Conservation (phyloP, 2,797 vertebrate genomes). For the Poeciliopsis paucimaculata region DNA sequence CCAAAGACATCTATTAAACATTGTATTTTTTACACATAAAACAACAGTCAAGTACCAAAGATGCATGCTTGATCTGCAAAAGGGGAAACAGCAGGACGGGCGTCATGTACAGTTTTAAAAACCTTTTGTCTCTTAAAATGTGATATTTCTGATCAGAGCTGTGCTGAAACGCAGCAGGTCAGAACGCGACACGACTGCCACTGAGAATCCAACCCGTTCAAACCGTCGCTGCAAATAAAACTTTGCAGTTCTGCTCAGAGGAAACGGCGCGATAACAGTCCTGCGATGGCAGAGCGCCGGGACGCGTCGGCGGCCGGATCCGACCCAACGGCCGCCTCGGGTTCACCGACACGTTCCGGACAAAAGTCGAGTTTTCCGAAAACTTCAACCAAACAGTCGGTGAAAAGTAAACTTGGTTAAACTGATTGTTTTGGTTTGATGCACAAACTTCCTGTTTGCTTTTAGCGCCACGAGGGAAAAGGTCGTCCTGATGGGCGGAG, state of each 20-base stretch:
- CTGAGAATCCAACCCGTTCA: conserved; percentile 77
- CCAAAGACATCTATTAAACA: conserved; percentile 81
- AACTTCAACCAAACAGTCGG: conserved; percentile 62
- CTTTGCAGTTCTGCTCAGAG: conserved; percentile 79
- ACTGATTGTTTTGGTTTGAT: conserved; percentile 60
- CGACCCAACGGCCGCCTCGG: too few species aligned
- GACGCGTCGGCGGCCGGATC: background rate
- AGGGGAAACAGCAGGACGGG: conserved; percentile 18
- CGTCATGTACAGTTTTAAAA: conserved; percentile 48
- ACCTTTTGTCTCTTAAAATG: conserved; percentile 24
- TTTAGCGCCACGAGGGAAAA: conserved; percentile 9
- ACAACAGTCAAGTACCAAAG: conserved; percentile 96
- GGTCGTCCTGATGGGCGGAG: background rate
- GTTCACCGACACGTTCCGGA: conserved; percentile 40
- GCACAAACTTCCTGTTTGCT: conserved; percentile 20
- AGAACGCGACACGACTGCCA: conserved; percentile 77
- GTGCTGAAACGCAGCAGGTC: conserved; percentile 64
- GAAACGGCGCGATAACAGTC: conserved; percentile 71
- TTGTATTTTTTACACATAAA: conserved; percentile 84
- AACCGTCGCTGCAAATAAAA: conserved; percentile 84
- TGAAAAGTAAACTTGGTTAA: conserved; percentile 53
- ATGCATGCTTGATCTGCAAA: conserved; percentile 93
- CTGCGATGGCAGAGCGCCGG: conserved; percentile 48
- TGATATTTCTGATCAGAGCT: conserved; percentile 11
- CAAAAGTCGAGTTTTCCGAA: conserved; percentile 22